Percentiles rank a stretch among this genome's conserved stretches.
Conservation (phyloP, 2,888 invertebrate genomes). For the Lysandra coridon region DNA sequence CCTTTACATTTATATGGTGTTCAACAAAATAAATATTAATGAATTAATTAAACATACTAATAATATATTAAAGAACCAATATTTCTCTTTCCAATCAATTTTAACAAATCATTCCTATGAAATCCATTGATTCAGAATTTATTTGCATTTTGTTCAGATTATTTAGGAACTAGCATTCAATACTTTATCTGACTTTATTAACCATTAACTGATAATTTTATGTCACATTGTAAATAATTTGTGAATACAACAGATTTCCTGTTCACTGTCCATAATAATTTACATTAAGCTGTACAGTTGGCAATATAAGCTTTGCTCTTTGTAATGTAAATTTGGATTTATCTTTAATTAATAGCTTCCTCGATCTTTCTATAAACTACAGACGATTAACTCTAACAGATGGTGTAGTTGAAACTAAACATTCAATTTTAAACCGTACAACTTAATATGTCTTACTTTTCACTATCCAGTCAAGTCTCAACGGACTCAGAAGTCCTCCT, state of each 20-base stretch:
- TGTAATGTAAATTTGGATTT: background rate
- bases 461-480: background rate
- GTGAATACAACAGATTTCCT: background rate
- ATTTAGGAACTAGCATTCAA: background rate
- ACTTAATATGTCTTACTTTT: background rate
- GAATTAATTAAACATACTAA: slow-evolving; percentile 28
- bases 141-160: background rate
- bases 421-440: background rate
- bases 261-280: background rate
- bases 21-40: slow-evolving; percentile 31
- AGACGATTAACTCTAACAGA: no score
- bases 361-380: no score
- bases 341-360: no score
- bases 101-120: background rate
- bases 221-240: background rate
- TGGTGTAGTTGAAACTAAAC: background rate
- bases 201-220: background rate
- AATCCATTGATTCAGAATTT: background rate
- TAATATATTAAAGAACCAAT: slow-evolving; percentile 23
- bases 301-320: background rate
- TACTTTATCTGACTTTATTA: background rate
- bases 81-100: slow-evolving; percentile 3
- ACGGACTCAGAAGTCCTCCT: background rate
- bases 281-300: background rate
- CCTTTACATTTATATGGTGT: slow-evolving; percentile 30